phyloP scores from a whole-genome alignment of 2,888 invertebrate species.

The Orthonevra nobilis region DNA sequence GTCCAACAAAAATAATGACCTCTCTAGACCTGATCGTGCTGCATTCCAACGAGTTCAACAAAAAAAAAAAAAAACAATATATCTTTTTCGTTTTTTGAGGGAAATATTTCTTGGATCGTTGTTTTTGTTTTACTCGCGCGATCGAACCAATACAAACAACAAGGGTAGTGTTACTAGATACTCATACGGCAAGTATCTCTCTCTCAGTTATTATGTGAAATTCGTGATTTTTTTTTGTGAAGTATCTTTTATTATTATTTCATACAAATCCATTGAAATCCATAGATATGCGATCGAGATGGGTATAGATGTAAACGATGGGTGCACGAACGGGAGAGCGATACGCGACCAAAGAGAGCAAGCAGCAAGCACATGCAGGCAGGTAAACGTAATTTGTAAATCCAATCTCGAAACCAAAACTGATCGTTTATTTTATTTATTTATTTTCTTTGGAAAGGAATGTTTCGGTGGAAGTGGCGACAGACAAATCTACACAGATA shows the following conservation, averaged over 20 bases:
- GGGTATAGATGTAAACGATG: not conserved
- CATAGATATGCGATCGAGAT: constrained; percentile 27
- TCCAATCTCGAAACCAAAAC: constrained; percentile 51
- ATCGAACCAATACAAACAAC: constrained; percentile 62
- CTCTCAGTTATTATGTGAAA: constrained; percentile 52
- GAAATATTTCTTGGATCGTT: constrained; percentile 18
- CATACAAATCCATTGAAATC: constrained; percentile 52
- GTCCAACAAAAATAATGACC: constrained; percentile 57
- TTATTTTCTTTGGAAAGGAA: no score
- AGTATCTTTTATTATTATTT: constrained; percentile 66
- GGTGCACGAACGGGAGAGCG: constrained; percentile 8
- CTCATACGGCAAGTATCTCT: constrained; percentile 61
- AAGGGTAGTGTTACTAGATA: constrained; percentile 60
- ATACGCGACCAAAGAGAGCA: not conserved
- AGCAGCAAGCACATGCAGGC: constrained; percentile 51
- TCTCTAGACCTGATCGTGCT: constrained; percentile 67
- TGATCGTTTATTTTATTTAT: constrained; percentile 52
- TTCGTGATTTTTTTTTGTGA: constrained; percentile 36
- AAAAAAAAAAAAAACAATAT: constrained; percentile 26
- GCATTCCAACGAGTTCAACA: constrained; percentile 67
- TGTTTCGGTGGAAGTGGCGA: no score
- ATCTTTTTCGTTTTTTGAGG: constrained; percentile 1
- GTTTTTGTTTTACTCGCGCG: constrained; percentile 51
- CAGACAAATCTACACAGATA: no score
- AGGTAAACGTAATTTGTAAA: no score